Conservation (phyloP, 2,113 vertebrate species). For the Ciconia maguari region DNA sequence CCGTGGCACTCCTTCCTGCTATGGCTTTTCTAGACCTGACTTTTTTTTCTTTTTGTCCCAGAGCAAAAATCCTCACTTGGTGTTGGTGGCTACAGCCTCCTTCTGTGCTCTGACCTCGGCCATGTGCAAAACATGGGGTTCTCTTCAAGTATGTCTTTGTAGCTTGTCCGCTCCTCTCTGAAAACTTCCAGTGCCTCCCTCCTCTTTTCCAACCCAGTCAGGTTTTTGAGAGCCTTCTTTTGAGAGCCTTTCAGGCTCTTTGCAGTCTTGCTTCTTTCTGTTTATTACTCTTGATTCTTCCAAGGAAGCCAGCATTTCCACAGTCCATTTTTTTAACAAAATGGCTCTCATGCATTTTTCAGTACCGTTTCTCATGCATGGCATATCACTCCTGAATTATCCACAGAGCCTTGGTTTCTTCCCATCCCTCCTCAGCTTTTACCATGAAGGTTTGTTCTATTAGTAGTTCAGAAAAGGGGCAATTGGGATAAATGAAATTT, state of each 20-base stretch:
- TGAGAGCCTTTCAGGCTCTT: background rate
- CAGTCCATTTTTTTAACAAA: background rate
- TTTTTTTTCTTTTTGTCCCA: background rate
- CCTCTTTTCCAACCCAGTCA: background rate
- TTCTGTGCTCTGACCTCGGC: background rate
- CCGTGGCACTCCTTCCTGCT: background rate
- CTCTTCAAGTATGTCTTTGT: background rate
- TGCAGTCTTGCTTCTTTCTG: background rate
- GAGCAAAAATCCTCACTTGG: background rate
- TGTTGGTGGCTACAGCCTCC: background rate
- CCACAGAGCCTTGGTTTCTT: background rate
- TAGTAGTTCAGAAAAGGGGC: background rate
- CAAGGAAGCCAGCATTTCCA: background rate
- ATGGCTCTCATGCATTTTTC: background rate
- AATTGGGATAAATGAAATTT: background rate
- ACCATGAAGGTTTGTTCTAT: background rate
- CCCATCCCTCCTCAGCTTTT: background rate
- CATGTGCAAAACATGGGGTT: accelerated
- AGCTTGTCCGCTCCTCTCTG: accelerated
- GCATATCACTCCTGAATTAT: background rate
- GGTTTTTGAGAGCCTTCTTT: background rate
- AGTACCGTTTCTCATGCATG: background rate
- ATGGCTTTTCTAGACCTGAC: background rate
- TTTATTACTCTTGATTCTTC: background rate
- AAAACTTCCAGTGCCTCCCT: background rate